Evolutionary conservation across 2,113 vertebrate species (phyloP), one percentile per base, ranked within the genome.

Genomic region (Lepidothrix coronata): DNA sequence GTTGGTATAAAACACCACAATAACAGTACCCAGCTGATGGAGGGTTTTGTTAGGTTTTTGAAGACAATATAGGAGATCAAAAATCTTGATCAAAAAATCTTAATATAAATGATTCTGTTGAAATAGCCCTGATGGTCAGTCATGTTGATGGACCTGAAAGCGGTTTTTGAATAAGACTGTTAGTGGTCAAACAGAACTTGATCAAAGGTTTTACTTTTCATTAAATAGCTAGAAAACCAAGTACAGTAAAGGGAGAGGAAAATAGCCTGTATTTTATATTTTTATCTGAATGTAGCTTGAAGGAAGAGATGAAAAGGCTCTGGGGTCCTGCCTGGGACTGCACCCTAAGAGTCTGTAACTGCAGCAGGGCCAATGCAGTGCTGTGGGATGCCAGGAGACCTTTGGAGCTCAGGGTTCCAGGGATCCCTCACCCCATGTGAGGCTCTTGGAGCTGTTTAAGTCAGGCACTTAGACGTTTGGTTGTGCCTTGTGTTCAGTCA

Each of bases 331-430:
- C 46, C 33, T 39, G 54, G 37, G 28, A 1, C 12, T 21, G 68
- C 13, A 2, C 22, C 20, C 20, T 3, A 1, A 1, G 22, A 11
- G 6, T 1, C 1, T 7, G 0, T 2, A 27, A 1, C 33, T 68
- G 35, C 12, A 37, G 61, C 4, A 9, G 57, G 18, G 27, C 33
- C 30, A 2, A 3, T 0, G 19, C 15, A 35, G 14, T 30, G 21
- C 74, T 37, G 18, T 4, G 19, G 22, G 30, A 0, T 37, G 52
- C 46, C 71, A 9, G 39, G 72, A 51, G 20, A 6, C 12, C 17
- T 12, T 4, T 4, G 5, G 5, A 66, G 4, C 44, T 39, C 30
- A 1, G 39, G 7, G 5, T 7, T 14, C 12, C 18, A 14, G 48
- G 22, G 44, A 6, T 17, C 41, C 62, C n/a, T 27, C 12, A 14